Conservation (phyloP, 2,888 invertebrate genomes). For the Kryphioiulus occultus region DNA sequence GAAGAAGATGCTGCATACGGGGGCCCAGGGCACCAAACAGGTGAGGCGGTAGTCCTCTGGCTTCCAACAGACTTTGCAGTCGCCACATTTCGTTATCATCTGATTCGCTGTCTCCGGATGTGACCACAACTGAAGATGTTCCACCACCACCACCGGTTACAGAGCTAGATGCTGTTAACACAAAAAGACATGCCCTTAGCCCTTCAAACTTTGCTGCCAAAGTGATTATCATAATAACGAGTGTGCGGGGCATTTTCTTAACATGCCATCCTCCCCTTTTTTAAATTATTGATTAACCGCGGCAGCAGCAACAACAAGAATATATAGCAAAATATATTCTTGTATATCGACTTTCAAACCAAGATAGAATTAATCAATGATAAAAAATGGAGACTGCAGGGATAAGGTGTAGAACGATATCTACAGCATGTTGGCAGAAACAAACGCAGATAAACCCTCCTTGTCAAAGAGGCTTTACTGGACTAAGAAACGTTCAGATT, state of each 20-base stretch:
- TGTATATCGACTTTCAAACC: background rate
- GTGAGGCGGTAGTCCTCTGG: conserved; percentile 94
- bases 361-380: background rate
- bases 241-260: background rate
- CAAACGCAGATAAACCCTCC: background rate
- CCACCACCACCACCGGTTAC: conserved; percentile 54
- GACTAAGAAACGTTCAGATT: background rate
- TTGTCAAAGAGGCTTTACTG: background rate
- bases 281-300: background rate
- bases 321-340: too few species aligned
- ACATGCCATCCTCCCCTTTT: background rate
- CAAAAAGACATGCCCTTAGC: background rate
- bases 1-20: conserved; percentile 93
- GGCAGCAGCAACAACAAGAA: background rate
- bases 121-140: conserved; percentile 56
- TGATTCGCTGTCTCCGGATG: conserved; percentile 67
- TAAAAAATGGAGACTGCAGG: background rate
- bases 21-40: conserved; percentile 95
- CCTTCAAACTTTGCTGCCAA: background rate
- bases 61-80: conserved; percentile 91
- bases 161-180: conserved; percentile 52
- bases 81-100: conserved; percentile 97
- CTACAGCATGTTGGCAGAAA: background rate
- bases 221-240: background rate
- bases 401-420: background rate